Evolutionary conservation across 2,113 vertebrate species (phyloP), one percentile per base, ranked within the genome.

Genomic region (Oophaga pumilio): DNA sequence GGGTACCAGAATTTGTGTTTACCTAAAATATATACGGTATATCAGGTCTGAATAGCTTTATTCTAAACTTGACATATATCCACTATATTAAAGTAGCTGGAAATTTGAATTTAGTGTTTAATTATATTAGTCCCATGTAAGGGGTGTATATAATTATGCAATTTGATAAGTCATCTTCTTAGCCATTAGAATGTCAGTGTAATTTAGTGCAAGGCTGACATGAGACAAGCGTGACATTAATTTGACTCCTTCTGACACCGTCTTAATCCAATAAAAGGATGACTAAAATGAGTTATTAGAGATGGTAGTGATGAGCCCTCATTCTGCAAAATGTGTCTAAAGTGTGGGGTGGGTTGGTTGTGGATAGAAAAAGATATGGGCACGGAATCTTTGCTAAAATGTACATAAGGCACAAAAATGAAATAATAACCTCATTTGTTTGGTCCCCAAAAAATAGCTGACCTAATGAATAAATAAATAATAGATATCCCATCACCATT

Each of bases 171-270:
- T 74, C 43, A 74, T 74, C 71, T 12, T 74, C 71, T 5, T 1
- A 43, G 71, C 71, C 71, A 74, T 74, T 43, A 74, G 71, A 43
- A 22, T 74, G 71, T 74, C 71, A 74, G 71, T 20, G 71, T 22
- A 50, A 74, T 50, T 74, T 74, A 74, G 18, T 50, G 18, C 43
- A 50, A 49, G 71, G 50, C 71, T 9, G 71, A 74, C 28, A 74
- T 74, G 71, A 74, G 71, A 74, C 71, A 50, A 74, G 71, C 71
- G 22, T 74, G 71, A 74, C 71, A 74, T 74, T 49, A 74, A 74
- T 74, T 50, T 50, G 71, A 74, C 71, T 49, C 71, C 71, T 74
- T 74, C 33, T 50, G 71, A 74, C 33, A 74, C 33, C 33, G 20
- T 22, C 71, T 49, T 74, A 74, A 74, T 74, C 43, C 43, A 74